Conservation (phyloP, 2,888 invertebrate genomes). For the Phortica magna region DNA sequence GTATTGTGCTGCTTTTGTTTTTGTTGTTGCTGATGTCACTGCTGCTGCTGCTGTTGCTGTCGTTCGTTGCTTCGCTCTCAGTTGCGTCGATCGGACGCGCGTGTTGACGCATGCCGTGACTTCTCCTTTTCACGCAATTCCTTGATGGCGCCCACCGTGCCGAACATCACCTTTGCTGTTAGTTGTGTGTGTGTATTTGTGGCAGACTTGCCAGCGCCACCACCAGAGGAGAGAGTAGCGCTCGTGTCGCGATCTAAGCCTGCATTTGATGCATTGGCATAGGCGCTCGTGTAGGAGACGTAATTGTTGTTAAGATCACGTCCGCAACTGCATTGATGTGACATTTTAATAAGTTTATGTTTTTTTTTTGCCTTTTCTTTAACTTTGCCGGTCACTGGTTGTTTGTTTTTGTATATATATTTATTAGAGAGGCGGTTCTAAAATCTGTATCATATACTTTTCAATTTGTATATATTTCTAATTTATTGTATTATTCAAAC, state of each 20-base stretch:
- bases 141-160: constrained; percentile 86
- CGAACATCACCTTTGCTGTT: constrained; percentile 86
- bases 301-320: constrained; percentile 79
- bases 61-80: constrained; percentile 50
- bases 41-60: background rate
- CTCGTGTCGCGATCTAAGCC: constrained; percentile 74
- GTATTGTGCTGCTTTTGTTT: background rate
- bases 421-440: background rate
- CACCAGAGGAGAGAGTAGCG: constrained; percentile 51
- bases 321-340: constrained; percentile 79
- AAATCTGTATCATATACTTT: too few relatives aligned
- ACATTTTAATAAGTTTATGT: constrained; percentile 68
- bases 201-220: constrained; percentile 49
- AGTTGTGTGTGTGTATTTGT: constrained; percentile 78
- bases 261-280: constrained; percentile 73
- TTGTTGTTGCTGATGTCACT: constrained; percentile 9
- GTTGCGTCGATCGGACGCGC: constrained; percentile 76
- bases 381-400: background rate
- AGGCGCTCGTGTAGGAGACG: constrained; percentile 77
- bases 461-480: constrained; percentile 1
- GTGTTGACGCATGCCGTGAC: constrained; percentile 80
- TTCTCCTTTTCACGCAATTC: constrained; percentile 86
- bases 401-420: constrained; percentile 23
- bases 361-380: background rate
- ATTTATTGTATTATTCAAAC: constrained; percentile 33